Evolutionary conservation across 1,140 invertebrate genomes (phyloP).

Genomic region (Andrena cerasifolii): DNA sequence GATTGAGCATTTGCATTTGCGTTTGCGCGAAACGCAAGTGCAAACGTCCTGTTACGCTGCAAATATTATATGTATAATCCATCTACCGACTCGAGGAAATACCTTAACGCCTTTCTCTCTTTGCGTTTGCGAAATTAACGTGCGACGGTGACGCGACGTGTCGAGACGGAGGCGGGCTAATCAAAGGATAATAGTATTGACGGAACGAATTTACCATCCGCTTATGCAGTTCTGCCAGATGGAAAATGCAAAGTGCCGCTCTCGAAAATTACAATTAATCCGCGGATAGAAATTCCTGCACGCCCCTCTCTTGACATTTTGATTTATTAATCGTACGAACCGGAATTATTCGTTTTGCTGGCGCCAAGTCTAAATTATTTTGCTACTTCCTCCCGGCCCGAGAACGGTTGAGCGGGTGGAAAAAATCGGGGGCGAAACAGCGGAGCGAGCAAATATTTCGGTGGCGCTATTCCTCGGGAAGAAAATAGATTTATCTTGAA

Average conservation of each 20-base stretch:
- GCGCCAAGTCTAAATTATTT: conserved; percentile 28
- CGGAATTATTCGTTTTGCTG: conserved; percentile 44
- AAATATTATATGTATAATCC: too few species aligned
- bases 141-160: background rate
- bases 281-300: conserved; percentile 45
- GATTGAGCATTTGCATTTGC: too few species aligned
- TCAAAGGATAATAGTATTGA: conserved; percentile 59
- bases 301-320: conserved; percentile 47
- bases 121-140: conserved; percentile 24
- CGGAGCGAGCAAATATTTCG: conserved; percentile 40
- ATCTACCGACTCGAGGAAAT: background rate
- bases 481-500: conserved; percentile 33
- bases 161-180: conserved; percentile 38
- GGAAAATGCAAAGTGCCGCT: conserved; percentile 31
- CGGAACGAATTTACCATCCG: conserved; percentile 59
- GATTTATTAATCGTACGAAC: conserved; percentile 53
- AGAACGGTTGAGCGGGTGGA: background rate
- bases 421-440: conserved; percentile 4
- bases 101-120: conserved; percentile 6
- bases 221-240: conserved; percentile 35
- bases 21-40: too few species aligned
- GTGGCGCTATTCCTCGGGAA: conserved; percentile 1
- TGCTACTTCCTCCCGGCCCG: background rate
- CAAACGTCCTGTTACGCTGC: too few species aligned
- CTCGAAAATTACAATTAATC: conserved; percentile 55